Percentiles rank a stretch among this genome's conserved stretches.
Evolutionary conservation across 2,888 invertebrate genomes (phyloP).

Genomic region (Biston stratarius): DNA sequence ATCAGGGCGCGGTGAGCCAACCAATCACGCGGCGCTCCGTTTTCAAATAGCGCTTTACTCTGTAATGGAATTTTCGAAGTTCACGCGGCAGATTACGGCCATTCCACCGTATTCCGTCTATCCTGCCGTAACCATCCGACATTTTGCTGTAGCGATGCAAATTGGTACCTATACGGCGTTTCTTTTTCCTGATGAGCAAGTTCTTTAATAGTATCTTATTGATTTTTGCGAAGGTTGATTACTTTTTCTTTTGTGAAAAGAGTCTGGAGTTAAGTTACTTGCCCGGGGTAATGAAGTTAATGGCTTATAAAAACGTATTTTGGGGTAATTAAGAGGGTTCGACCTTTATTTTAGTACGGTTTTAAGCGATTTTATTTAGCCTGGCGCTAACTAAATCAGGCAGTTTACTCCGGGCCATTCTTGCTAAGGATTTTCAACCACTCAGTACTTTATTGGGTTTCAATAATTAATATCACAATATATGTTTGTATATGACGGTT

Average conservation of each 20-base stretch:
- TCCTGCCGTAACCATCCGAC: slow-evolving; percentile 1
- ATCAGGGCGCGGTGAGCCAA: slow-evolving; percentile 79
- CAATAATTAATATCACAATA: too few relatives aligned
- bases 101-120: slow-evolving; percentile 16
- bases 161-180: slow-evolving; percentile 64
- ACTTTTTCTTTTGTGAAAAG: slow-evolving; percentile 39
- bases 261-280: slow-evolving; percentile 41
- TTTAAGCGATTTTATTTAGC: slow-evolving; percentile 1
- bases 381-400: too few relatives aligned
- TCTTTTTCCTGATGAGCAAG: slow-evolving; percentile 41
- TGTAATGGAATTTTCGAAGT: slow-evolving; percentile 84
- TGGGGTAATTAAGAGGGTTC: slow-evolving; percentile 1
- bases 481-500: too few relatives aligned
- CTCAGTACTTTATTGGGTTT: too few relatives aligned
- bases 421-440: too few relatives aligned
- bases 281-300: slow-evolving; percentile 38
- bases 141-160: slow-evolving; percentile 56
- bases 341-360: slow-evolving; percentile 16
- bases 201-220: slow-evolving; percentile 31
- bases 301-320: slow-evolving; percentile 38
- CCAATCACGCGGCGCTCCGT: slow-evolving; percentile 79
- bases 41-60: slow-evolving; percentile 62
- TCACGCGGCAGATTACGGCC: slow-evolving; percentile 70
- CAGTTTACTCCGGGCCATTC: too few relatives aligned
- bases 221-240: slow-evolving; percentile 36